phyloP scores from a whole-genome alignment of 2,113 vertebrate genomes.

The Hippocampus guttulatus region DNA sequence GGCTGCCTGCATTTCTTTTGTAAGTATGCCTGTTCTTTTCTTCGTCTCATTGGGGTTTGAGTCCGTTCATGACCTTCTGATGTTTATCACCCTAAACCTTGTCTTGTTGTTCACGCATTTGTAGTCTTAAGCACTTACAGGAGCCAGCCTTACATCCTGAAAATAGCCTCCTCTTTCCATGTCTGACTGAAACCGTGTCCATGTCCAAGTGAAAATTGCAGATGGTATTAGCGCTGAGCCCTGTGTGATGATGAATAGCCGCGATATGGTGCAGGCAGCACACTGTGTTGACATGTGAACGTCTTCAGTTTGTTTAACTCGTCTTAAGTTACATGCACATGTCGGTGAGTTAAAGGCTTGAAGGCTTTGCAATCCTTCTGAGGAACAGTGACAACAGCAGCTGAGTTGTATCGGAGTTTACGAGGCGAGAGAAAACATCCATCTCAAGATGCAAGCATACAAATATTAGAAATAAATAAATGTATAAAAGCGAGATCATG shows the following conservation, averaged over 20 bases:
- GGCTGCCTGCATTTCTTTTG: slow-evolving; percentile 98
- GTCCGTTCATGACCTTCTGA: not conserved
- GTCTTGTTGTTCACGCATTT: not conserved
- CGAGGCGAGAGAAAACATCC: not conserved
- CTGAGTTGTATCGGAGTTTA: slow-evolving; percentile 35
- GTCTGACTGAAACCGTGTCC: slow-evolving; percentile 20
- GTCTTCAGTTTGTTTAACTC: slow-evolving; percentile 46
- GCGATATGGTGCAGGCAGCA: slow-evolving; percentile 8
- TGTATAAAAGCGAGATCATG: not conserved
- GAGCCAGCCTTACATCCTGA: slow-evolving; percentile 14
- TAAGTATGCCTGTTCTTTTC: slow-evolving; percentile 75
- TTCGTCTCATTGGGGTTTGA: not conserved
- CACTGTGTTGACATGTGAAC: slow-evolving; percentile 52
- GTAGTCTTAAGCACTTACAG: not conserved
- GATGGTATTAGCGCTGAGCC: slow-evolving; percentile 24
- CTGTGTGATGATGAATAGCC: slow-evolving; percentile 18
- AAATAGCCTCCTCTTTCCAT: slow-evolving; percentile 13
- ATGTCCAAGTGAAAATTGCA: slow-evolving; percentile 19
- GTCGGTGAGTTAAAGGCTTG: slow-evolving; percentile 61
- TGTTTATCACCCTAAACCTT: not conserved
- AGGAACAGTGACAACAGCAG: slow-evolving; percentile 72
- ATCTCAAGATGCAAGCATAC: not conserved
- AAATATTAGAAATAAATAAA: not conserved
- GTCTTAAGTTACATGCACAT: slow-evolving; percentile 46
- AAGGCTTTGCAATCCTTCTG: slow-evolving; percentile 45